Evolutionary conservation across 1,140 invertebrate genomes (phyloP).

Genomic region (Trichonephila clavata): DNA sequence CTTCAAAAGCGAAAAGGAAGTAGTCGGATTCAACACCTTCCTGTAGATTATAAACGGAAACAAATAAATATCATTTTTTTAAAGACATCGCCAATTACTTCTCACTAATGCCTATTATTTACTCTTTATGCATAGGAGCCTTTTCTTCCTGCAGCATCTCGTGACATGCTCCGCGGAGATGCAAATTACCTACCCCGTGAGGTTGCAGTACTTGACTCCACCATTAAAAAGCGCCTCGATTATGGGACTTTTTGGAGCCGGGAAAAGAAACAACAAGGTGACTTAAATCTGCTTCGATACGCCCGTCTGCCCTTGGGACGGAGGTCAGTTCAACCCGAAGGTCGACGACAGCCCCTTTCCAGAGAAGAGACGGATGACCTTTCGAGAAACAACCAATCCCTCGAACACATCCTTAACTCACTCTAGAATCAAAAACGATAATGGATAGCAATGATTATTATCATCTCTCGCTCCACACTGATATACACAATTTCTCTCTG

Average conservation of each 20-base stretch:
- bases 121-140: neutral
- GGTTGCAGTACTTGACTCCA: constrained; percentile 26
- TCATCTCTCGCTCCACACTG: no score
- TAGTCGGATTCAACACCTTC: neutral
- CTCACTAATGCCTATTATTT: constrained; percentile 29
- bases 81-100: constrained; percentile 24
- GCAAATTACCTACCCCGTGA: constrained; percentile 34
- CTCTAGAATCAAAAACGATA: neutral
- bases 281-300: constrained; percentile 62
- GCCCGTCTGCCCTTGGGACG: constrained; percentile 73
- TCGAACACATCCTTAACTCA: constrained; percentile 18
- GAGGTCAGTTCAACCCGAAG: constrained; percentile 62
- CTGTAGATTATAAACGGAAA: constrained; percentile 1
- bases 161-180: constrained; percentile 23
- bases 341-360: constrained; percentile 42
- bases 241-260: constrained; percentile 45
- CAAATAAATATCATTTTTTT: constrained; percentile 19
- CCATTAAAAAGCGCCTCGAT: constrained; percentile 27
- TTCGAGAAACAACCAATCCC: constrained; percentile 18
- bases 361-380: constrained; percentile 18
- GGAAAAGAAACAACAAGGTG: constrained; percentile 45
- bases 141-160: neutral
- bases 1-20: no score
- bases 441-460: neutral
- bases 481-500: no score